These are phyloP conservation scores for Anastatus disparis DNA, from an alignment of 1,140 invertebrate species.

Conservation along the genomic window DNA sequence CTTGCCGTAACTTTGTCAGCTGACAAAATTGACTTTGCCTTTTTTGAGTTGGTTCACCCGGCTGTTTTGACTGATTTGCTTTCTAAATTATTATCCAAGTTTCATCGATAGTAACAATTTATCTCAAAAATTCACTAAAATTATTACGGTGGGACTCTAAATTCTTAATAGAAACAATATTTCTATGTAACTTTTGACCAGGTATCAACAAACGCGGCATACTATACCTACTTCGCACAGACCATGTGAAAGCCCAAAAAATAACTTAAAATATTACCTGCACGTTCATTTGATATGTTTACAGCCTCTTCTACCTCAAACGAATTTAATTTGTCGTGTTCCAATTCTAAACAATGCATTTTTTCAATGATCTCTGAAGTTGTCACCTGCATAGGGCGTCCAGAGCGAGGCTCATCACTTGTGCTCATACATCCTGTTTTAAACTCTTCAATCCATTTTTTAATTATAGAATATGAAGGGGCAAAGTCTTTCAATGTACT, in stretches of 20 bases:
- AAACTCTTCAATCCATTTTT: conserved; percentile 1
- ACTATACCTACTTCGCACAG: conserved; percentile 43
- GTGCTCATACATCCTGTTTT: conserved; percentile 51
- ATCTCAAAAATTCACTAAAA: conserved; percentile 24
- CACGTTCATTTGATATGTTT: background rate
- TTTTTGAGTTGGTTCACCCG: conserved; percentile 43
- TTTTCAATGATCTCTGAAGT: conserved; percentile 1
- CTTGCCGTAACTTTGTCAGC: conserved; percentile 54
- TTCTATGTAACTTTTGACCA: conserved; percentile 42
- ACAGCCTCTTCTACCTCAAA: background rate
- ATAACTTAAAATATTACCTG: conserved; percentile 34
- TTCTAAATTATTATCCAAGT: conserved; percentile 35
- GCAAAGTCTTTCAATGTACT: background rate
- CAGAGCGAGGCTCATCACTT: conserved; percentile 36
- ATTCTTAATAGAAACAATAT: conserved; percentile 21
- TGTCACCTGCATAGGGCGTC: background rate
- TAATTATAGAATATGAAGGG: background rate
- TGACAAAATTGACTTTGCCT: conserved; percentile 46
- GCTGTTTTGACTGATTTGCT: conserved; percentile 39
- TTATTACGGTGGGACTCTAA: conserved; percentile 25
- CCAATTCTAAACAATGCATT: background rate
- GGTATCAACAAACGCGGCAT: conserved; percentile 45
- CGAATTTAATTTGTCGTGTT: background rate
- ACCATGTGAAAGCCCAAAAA: conserved; percentile 37
- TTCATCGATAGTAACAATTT: conserved; percentile 36